phyloP scores from a whole-genome alignment of 1,140 invertebrate species.

The Sitophilus oryzae region DNA sequence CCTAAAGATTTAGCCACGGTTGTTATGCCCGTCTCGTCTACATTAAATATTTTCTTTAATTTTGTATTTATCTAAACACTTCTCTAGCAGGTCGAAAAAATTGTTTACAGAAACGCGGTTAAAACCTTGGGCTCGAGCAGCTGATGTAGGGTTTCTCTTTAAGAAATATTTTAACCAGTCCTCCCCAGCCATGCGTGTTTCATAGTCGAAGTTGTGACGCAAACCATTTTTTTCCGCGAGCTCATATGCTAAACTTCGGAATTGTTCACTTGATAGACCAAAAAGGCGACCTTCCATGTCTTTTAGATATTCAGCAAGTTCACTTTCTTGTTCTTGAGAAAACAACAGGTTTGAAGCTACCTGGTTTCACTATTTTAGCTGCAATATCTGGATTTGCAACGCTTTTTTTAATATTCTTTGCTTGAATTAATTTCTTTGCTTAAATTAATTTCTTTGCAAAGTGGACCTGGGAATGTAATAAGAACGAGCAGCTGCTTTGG shows the following conservation, averaged over 20 bases:
- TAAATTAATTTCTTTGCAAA: too few relatives aligned
- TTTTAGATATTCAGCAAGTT: constrained; percentile 12
- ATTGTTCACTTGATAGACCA: constrained; percentile 16
- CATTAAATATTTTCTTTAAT: constrained; percentile 3
- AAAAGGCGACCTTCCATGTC: constrained; percentile 20
- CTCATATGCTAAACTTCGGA: constrained; percentile 15
- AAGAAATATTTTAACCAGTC: neutral
- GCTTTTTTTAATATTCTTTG: neutral
- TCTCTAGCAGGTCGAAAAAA: constrained; percentile 16
- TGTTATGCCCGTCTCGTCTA: constrained; percentile 12
- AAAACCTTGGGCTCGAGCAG: constrained; percentile 35
- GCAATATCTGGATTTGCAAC: neutral
- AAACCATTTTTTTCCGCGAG: constrained; percentile 12
- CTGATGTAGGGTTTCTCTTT: constrained; percentile 25
- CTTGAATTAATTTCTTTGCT: too few relatives aligned
- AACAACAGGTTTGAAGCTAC: neutral
- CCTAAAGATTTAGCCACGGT: constrained; percentile 1
- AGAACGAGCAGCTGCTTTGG: too few relatives aligned
- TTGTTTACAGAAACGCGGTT: constrained; percentile 25
- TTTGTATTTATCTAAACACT: constrained; percentile 1
- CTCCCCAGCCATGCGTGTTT: neutral
- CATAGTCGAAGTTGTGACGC: neutral
- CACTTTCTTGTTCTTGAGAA: constrained; percentile 11
- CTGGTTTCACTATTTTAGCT: neutral
- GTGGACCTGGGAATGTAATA: too few relatives aligned